phyloP scores from a whole-genome alignment of 2,797 vertebrate species.

The Enteromius unitaeniatus region DNA sequence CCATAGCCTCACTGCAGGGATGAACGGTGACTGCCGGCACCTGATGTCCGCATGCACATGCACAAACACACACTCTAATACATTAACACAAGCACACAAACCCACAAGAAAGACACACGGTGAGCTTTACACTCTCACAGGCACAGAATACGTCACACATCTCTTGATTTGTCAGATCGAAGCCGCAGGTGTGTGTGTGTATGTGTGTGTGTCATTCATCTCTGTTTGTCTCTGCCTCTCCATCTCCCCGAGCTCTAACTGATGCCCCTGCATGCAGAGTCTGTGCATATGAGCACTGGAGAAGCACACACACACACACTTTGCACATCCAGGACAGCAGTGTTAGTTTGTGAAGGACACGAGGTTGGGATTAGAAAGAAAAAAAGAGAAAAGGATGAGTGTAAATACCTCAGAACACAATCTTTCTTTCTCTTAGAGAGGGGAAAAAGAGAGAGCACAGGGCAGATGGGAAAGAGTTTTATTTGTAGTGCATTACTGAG shows the following conservation, averaged over 20 bases:
- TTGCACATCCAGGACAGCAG: conserved; percentile 66
- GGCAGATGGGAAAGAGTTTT: conserved; percentile 34
- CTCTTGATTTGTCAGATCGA: conserved; percentile 42
- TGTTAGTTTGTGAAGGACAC: conserved; percentile 77
- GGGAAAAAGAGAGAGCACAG: conserved; percentile 34
- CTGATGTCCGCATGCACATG: conserved; percentile 64
- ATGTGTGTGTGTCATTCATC: conserved; percentile 61
- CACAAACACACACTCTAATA: conserved; percentile 7
- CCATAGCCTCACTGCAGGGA: conserved; percentile 71
- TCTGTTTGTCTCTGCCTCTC: conserved; percentile 65
- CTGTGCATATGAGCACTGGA: conserved; percentile 24
- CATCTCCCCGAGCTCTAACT: conserved; percentile 73
- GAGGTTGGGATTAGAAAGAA: conserved; percentile 25
- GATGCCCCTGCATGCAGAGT: conserved; percentile 64
- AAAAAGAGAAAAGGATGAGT: conserved; percentile 60
- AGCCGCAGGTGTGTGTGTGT: conserved; percentile 59
- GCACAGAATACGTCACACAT: conserved; percentile 34
- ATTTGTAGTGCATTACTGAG: conserved; percentile 45
- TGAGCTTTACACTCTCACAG: conserved; percentile 2
- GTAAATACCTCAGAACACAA: conserved; percentile 15
- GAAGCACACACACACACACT: conserved; percentile 42
- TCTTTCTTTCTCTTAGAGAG: conserved; percentile 5
- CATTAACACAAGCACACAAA: conserved; percentile 54
- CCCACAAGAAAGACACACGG: background rate
- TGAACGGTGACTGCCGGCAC: conserved; percentile 70